These are phyloP conservation scores for Axinella damicornis DNA, from an alignment of 37 sponge, comb jelly and placozoan genomes.

Conservation along the genomic window DNA sequence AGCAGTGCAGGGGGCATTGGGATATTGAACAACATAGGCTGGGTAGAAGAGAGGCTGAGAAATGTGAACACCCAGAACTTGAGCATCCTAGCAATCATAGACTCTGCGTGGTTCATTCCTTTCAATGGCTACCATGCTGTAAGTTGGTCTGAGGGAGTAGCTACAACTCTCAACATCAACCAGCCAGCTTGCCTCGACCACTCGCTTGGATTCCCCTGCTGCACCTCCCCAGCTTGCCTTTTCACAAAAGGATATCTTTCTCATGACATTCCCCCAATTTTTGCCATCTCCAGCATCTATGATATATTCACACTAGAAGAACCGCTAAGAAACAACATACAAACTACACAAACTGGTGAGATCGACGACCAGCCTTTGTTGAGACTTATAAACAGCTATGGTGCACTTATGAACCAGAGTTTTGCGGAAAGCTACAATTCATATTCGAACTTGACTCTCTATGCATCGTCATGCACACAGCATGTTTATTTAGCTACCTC, in stretches of 20 bases:
- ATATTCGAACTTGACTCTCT: slow-evolving; percentile 43
- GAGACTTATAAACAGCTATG: slow-evolving; percentile 48
- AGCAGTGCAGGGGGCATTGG: slow-evolving; percentile 78
- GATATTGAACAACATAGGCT: slow-evolving; percentile 52
- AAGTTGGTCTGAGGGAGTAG: slow-evolving; percentile 1
- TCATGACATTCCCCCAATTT: slow-evolving; percentile 20
- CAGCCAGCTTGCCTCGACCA: slow-evolving; percentile 38
- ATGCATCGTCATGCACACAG: slow-evolving; percentile 78
- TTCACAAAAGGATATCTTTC: slow-evolving; percentile 28
- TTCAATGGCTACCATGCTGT: slow-evolving; percentile 25
- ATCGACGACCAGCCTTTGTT: slow-evolving; percentile 15
- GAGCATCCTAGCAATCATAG: slow-evolving; percentile 45
- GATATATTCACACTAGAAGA: slow-evolving; percentile 65
- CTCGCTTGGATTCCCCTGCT: slow-evolving; percentile 68
- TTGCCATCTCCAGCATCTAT: slow-evolving; percentile 65
- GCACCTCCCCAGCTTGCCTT: slow-evolving; percentile 65
- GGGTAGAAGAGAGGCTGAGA: slow-evolving; percentile 29
- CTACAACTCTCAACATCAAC: not conserved
- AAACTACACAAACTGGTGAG: not conserved
- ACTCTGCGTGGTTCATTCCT: slow-evolving; percentile 78
- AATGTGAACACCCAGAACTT: not conserved
- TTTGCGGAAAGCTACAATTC: slow-evolving; percentile 26
- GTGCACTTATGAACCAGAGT: slow-evolving; percentile 46
- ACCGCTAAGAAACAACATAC: not conserved
- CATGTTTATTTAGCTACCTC: slow-evolving; percentile 75